Evolutionary conservation across 2,113 vertebrate genomes (phyloP), one percentile per base, ranked within the genome.

Genomic region (Onychorhynchus coronatus): DNA sequence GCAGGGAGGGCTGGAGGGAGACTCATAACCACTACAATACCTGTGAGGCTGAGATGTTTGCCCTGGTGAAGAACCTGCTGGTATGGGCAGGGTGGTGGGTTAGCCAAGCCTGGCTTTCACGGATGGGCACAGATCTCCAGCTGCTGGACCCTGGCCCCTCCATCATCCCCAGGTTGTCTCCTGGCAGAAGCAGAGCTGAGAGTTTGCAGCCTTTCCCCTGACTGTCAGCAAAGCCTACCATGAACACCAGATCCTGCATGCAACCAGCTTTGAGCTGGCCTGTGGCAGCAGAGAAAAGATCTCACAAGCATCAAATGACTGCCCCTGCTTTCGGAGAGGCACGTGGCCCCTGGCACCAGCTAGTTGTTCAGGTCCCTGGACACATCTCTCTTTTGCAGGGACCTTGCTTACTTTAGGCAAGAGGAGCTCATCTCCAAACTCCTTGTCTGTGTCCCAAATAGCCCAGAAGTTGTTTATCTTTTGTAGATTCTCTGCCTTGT

Each of bases 301-400:
- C 46, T 80, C 31, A 8, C 16, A 28, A 49, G 35, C 35, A 56
- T 44, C 53, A 56, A 25, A 28, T 0, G 6, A 65, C 33, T 22
- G 12, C 5, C 58, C 0, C 1, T 79, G 56, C 15, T 65, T 72
- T 61, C 44, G 46, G 63, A 76, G 7, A 21, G 75, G 23, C 46
- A 11, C 0, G 0, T 71, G 37, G 27, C 11, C 30, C 13, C 37
- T 8, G 0, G 31, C 23, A 25, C 18, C 61, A 70, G n/a, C n/a
- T 44, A 17, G 10, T 44, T 79, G 14, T 14, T 31, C 31, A 27
- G 14, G 24, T 68, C 21, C 19, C n/a, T 31, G 50, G 37, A 65
- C 6, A 37, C 58, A 68, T 59, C 30, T 47, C 28, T 81, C 28
- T 65, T 84, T 53, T 52, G 59, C 33, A 67, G 73, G 47, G 47